Evolutionary conservation across 1,140 invertebrate genomes (phyloP), one percentile per base, ranked within the genome.

Genomic region (Formica selysi): DNA sequence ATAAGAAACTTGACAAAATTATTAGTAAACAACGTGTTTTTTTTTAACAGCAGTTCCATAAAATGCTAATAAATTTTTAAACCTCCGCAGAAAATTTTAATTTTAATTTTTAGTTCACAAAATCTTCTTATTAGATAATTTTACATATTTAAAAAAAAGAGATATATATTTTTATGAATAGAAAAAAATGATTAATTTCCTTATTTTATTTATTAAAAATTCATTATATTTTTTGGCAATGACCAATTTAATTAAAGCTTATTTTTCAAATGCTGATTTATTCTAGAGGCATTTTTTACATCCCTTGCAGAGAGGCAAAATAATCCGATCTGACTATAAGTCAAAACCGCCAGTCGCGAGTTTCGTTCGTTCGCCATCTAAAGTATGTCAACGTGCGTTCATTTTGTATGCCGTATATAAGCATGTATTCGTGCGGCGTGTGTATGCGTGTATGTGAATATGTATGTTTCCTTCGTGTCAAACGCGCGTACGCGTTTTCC

Each of bases 291-390:
- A 29, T 32, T 22, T 36, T 73, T 48, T 62, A 48, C 29, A 61
- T 29, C 13, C 22, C 68, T 51, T 59, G 29, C n/a, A 22, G 5
- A 32, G 32, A 61, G n/a, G 16, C 29, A 57, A 54, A 36, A 10
- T 44, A 67, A 85, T 8, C 38, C 81, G 81, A 76, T 76, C 61
- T 65, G 81, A 76, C 59, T 73, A 86, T 90, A 89, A 87, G 88
- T 76, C 88, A 68, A 87, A 90, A 87, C 61, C 2, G 88, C 86
- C 86, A 87, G 74, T 85, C 51, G 71, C 85, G 87, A 90, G 73
- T 89, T 85, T 79, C 88, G 59, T 85, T 86, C 76, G 71, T 73
- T 89, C 78, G 73, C 80, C 85, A 76, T 78, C 73, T 67, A 85
- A 85, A 76, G 71, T 67, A 38, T 76, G 61, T 54, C 44, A 57